Base-by-base conservation (phyloP, 2,888 invertebrate species). In the Rhorus exstirpatorius region DNA sequence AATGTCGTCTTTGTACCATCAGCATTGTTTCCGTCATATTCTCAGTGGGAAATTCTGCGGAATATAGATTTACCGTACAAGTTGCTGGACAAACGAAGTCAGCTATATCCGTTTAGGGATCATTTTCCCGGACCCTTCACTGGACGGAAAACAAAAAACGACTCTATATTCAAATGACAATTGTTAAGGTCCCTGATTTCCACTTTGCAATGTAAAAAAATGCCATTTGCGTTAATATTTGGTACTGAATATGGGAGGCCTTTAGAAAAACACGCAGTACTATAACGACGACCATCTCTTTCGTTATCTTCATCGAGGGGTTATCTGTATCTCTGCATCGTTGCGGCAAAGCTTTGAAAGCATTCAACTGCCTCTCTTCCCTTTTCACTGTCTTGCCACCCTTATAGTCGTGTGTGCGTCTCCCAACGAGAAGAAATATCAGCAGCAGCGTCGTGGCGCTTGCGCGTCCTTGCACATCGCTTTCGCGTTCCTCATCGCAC, bases 401-500 rank as follows among this genome's bases (percentile, higher is more conserved):
- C 63, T 55, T 44, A n/a, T n/a, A n/a, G n/a, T n/a, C 60, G 24
- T 76, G 61, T 67, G 55, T 70, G 63, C 79, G 76, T 61, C 49
- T 76, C 74, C 55, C 60, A 63, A 75, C 61, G 78, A 72, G 79
- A 84, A 81, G 83, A 81, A 78, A 78, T 72, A 78, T 70, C 77
- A 49, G 83, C 74, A 72, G 38, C 72, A 58, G 24, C 71, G 51
- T 31, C 60, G 67, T 44, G 81, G 86, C 87, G 88, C 88, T 86
- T 85, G 88, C 89, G 87, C 87, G 80, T 71, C 77, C 71, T 77
- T 82, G 75, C 83, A 74, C 84, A 72, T 71, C 75, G 84, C 84
- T 77, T 81, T 87, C 86, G 88, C 87, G 88, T 87, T 87, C 86
- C 86, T 76, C 85, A 85, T 85, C 90, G 75, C 90, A 82, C 82